Base-by-base conservation (phyloP, 2,113 vertebrate species). In the Phocoena phocoena region DNA sequence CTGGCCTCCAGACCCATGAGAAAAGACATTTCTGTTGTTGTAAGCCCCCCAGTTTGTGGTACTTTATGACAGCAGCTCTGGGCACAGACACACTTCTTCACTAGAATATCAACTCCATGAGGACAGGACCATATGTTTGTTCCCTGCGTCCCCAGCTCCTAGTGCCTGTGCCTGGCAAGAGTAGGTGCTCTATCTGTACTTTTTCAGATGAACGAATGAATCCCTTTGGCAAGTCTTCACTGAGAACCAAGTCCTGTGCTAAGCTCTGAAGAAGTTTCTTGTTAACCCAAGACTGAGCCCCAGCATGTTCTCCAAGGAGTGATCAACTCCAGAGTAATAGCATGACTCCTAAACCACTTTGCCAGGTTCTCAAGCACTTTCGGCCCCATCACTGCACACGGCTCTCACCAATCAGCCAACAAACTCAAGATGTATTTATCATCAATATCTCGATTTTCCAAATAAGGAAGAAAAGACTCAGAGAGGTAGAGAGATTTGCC, bases 341-440 rank as follows among this genome's bases (percentile, higher is more conserved):
- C 2, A 0, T 44, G 3, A 62, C 50, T 36, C 74, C 60, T 25
- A n/a, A 38, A 23, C 10, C 1, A 15, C 25, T 33, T 41, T 20
- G 47, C 21, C 33, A 17, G 62, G 36, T 58, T 33, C 53, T 31
- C 44, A 18, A 50, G 62, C n/a, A n/a, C 36, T 20, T 71, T 44
- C 28, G 31, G 28, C 50, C 77, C 10, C 55, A 0, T 15, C 0
- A 4, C 68, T 13, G 1, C 13, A 3, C 7, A 21, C 0, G 4
- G 20, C 47, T 14, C 60, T 62, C 1, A n/a, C 25, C 55, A 47
- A 13, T 13, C 44, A 82, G 28, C 38, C 68, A 44, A 8, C 1
- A 2, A 76, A 36, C 44, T 53, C 15, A 44, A 38, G 47, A 44
- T 0, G 0, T 0, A 21, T 4, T 41, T 41, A n/a, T 8, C 17